Evolutionary conservation across 2,888 invertebrate species (phyloP).

Genomic region (Pediacus dermestoides): DNA sequence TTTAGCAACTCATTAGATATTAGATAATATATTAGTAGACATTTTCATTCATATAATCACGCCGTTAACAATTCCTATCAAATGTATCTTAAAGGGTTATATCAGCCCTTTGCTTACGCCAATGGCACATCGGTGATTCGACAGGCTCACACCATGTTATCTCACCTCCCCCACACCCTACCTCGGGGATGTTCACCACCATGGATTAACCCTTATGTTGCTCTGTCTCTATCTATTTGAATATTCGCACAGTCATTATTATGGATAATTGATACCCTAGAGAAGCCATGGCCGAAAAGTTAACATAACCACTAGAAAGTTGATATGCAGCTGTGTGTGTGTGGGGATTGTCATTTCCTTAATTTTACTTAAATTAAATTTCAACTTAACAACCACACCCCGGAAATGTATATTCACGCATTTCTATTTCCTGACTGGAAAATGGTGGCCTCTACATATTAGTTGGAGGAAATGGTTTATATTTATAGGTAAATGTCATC

Average conservation of each 20-base stretch:
- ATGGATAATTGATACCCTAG: conserved; percentile 32
- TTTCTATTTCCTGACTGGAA: conserved; percentile 14
- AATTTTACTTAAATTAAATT: conserved; percentile 14
- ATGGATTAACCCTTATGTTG: conserved; percentile 40
- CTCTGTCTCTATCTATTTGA: conserved; percentile 14
- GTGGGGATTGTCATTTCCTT: conserved; percentile 15
- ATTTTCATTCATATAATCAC: conserved; percentile 48
- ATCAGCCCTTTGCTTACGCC: conserved; percentile 43
- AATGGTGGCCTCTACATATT: no score
- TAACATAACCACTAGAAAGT: conserved; percentile 19
- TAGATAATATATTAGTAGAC: conserved; percentile 41
- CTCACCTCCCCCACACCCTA: conserved; percentile 36
- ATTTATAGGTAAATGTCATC: no score
- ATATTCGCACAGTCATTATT: conserved; percentile 28
- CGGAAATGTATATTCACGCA: conserved; percentile 13
- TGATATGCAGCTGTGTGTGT: not conserved
- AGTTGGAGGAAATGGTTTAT: no score
- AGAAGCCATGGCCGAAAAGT: conserved; percentile 23
- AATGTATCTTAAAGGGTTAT: conserved; percentile 43
- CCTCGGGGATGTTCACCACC: conserved; percentile 33
- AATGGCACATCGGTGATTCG: conserved; percentile 44
- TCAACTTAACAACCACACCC: conserved; percentile 12
- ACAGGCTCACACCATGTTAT: conserved; percentile 46
- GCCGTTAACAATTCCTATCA: conserved; percentile 48
- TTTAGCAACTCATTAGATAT: conserved; percentile 25